These are phyloP conservation scores for Chrosomus eos DNA, from an alignment of 2,797 vertebrate genomes.

Conservation along the genomic window DNA sequence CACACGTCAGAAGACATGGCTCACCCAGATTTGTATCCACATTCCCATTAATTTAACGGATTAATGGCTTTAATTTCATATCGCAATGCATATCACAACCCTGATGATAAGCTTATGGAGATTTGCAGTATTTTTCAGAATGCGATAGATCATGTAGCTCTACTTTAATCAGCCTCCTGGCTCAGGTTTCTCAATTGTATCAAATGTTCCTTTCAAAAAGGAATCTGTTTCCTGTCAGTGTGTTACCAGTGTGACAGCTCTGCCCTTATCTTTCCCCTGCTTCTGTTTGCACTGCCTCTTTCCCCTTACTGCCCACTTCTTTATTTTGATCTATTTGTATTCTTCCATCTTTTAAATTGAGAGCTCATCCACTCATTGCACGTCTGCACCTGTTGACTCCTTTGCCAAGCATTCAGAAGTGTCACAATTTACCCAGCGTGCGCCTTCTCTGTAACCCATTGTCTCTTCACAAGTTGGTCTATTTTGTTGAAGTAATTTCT, in stretches of 20 bases:
- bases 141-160: neutral
- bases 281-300: conserved; percentile 30
- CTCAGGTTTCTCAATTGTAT: conserved; percentile 24
- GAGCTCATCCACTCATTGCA: neutral
- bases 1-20: neutral
- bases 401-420: neutral
- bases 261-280: conserved; percentile 31
- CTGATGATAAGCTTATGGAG: conserved; percentile 6
- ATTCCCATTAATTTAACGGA: conserved; percentile 8
- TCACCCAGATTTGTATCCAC: neutral
- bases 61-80: conserved; percentile 13
- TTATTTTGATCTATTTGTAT: conserved; percentile 11
- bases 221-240: conserved; percentile 34
- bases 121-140: conserved; percentile 8
- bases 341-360: conserved; percentile 37
- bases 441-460: neutral
- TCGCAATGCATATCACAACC: neutral
- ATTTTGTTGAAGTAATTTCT: conserved; percentile 9
- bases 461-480: neutral
- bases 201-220: conserved; percentile 12
- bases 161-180: conserved; percentile 28
- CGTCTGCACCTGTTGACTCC: neutral
- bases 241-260: conserved; percentile 36
- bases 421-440: neutral
- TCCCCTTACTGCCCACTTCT: neutral